These are phyloP conservation scores for Drepanosiphum platanoidis DNA, from an alignment of 2,888 invertebrate genomes.

Conservation along the genomic window DNA sequence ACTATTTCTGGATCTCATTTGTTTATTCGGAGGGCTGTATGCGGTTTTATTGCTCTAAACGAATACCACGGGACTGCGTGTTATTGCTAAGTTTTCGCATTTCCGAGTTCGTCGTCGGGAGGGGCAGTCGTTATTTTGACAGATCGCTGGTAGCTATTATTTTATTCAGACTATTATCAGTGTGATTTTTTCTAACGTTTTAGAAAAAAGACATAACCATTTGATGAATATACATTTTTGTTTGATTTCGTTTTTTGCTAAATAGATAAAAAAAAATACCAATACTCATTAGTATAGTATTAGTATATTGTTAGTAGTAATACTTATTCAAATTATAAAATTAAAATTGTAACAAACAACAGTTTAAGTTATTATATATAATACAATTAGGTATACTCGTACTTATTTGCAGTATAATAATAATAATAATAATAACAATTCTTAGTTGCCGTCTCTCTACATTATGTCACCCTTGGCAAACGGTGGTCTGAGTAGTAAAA, in stretches of 20 bases:
- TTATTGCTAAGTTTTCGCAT: slow-evolving; percentile 44
- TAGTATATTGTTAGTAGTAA: no score
- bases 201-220: not conserved
- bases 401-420: no score
- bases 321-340: no score
- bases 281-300: no score
- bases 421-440: no score
- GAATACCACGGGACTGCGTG: slow-evolving; percentile 30
- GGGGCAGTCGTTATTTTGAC: slow-evolving; percentile 3
- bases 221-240: not conserved
- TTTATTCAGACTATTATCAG: slow-evolving; percentile 10
- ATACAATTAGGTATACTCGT: no score
- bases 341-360: no score
- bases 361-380: no score
- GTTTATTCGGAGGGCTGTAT: not conserved
- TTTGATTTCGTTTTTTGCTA: no score
- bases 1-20: slow-evolving; percentile 27
- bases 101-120: slow-evolving; percentile 25
- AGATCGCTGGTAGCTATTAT: slow-evolving; percentile 36
- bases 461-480: no score
- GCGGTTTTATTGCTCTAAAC: slow-evolving; percentile 39
- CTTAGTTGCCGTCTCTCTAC: no score
- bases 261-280: not conserved
- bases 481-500: no score
- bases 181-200: not conserved